Conservation (phyloP, 2,113 vertebrate species). For the Pachypanchax playfairii region DNA sequence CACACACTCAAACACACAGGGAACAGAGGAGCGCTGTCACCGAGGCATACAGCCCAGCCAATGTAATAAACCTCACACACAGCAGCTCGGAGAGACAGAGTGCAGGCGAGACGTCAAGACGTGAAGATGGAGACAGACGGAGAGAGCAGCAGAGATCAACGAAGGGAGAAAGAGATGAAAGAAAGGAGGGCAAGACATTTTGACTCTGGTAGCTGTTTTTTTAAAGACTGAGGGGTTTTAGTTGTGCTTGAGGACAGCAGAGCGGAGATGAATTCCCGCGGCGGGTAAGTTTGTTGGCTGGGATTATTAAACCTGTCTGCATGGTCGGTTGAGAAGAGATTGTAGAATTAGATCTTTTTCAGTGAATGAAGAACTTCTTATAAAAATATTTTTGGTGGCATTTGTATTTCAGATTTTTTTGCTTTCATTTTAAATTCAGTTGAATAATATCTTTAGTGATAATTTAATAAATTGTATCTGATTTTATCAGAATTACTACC, state of each 20-base stretch:
- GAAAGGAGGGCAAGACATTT: constrained; percentile 39
- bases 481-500: too few relatives aligned
- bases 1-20: constrained; percentile 10
- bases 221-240: constrained; percentile 42
- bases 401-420: too few relatives aligned
- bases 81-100: constrained; percentile 61
- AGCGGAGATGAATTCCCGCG: constrained; percentile 36
- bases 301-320: constrained; percentile 2
- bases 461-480: too few relatives aligned
- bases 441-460: too few relatives aligned
- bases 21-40: constrained; percentile 64
- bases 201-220: constrained; percentile 41
- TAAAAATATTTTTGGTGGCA: neutral
- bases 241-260: constrained; percentile 33
- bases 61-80: constrained; percentile 71
- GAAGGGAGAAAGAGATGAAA: constrained; percentile 38
- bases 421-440: too few relatives aligned
- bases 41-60: constrained; percentile 55
- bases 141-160: constrained; percentile 42
- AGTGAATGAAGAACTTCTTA: neutral
- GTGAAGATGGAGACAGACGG: constrained; percentile 61
- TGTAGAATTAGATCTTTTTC: constrained; percentile 9
- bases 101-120: constrained; percentile 66
- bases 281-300: constrained; percentile 63
- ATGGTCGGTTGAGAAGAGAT: neutral